Evolutionary conservation across 2,113 vertebrate genomes (phyloP).

Genomic region (Rhynchomys soricoides): DNA sequence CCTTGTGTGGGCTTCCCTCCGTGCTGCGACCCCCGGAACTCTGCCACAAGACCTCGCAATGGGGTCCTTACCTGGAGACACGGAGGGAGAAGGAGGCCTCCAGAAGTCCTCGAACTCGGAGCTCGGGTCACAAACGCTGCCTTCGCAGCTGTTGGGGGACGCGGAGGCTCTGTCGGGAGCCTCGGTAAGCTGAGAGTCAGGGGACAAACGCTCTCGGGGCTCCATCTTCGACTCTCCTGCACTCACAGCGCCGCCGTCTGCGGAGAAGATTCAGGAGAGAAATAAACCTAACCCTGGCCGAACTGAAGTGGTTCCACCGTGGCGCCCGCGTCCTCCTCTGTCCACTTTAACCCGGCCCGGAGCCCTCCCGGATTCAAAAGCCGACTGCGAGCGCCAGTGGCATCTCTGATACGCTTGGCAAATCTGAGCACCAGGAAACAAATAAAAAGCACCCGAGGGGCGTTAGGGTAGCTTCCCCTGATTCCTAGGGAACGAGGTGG

Average conservation of each 20-base stretch:
- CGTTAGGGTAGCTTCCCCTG: background rate
- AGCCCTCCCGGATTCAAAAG: background rate
- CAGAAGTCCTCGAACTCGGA: slow-evolving; percentile 95
- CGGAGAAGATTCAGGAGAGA: background rate
- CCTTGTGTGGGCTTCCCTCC: background rate
- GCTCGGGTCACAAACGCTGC: slow-evolving; percentile 88
- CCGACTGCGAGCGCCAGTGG: background rate
- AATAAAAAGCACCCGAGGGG: background rate
- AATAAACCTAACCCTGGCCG: background rate
- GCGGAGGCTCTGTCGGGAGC: slow-evolving; percentile 87
- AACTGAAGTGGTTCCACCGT: background rate
- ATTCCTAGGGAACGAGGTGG: background rate
- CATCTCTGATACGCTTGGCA: background rate
- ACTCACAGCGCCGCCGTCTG: slow-evolving; percentile 80
- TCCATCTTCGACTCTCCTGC: slow-evolving; percentile 70
- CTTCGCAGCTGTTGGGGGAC: slow-evolving; percentile 92
- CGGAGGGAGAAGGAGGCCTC: slow-evolving; percentile 97
- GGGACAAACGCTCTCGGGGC: slow-evolving; percentile 85
- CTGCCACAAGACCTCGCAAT: background rate
- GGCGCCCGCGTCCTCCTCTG: background rate
- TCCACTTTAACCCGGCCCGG: background rate
- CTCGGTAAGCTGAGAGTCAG: slow-evolving; percentile 87
- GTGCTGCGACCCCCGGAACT: background rate
- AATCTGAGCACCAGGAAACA: background rate
- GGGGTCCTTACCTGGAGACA: slow-evolving; percentile 91